Conservation (phyloP, 2,113 vertebrate genomes). For the Tretioscincus oriximinensis region DNA sequence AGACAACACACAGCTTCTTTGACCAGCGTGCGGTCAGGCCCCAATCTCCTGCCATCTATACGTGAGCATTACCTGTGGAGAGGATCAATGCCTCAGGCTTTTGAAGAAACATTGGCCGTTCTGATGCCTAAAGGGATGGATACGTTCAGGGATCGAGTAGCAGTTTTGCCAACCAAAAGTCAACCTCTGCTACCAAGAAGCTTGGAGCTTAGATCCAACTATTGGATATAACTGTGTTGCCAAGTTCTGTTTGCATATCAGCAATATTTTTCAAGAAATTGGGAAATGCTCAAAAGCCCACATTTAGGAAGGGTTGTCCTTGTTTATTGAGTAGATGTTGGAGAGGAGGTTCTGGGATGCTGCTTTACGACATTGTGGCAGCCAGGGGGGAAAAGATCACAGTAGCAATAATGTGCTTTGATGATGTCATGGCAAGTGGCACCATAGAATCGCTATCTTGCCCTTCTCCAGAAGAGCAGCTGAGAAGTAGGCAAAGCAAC, state of each 20-base stretch:
- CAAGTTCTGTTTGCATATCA: background rate
- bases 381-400: too few relatives aligned
- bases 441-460: too few relatives aligned
- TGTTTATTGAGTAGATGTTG: too few relatives aligned
- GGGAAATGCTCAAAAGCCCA: too few relatives aligned
- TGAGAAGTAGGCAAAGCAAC: too few relatives aligned
- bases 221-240: background rate
- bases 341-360: background rate
- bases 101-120: background rate
- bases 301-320: too few relatives aligned
- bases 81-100: background rate
- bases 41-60: too few relatives aligned
- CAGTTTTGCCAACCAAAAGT: background rate
- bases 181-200: background rate
- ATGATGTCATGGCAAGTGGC: too few relatives aligned
- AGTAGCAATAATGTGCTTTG: too few relatives aligned
- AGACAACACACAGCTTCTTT: background rate
- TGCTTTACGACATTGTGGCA: background rate
- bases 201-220: too few relatives aligned
- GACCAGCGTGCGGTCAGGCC: background rate
- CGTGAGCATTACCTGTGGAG: background rate
- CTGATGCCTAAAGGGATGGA: background rate
- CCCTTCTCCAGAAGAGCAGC: too few relatives aligned
- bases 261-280: background rate
- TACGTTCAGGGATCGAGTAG: background rate